Percentiles rank a stretch among this genome's conserved stretches.
Conservation (phyloP, 2,888 invertebrate species). For the Salticus scenicus region DNA sequence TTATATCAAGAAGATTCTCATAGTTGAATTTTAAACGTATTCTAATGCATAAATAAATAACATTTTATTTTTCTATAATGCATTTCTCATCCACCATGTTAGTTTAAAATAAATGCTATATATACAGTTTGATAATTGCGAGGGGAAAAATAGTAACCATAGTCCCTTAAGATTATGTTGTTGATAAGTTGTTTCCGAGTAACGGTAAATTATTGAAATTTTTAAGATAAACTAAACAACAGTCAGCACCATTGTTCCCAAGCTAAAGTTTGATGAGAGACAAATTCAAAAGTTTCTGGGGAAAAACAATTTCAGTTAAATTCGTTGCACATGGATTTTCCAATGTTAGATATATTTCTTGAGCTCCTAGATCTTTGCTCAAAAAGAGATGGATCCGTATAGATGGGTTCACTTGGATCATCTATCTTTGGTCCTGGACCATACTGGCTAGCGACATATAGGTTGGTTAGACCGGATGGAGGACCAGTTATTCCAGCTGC, state of each 20-base stretch:
- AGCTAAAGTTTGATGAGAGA: not conserved
- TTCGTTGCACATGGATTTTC: constrained; percentile 44
- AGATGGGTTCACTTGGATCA: constrained; percentile 94
- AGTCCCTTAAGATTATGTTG: not conserved
- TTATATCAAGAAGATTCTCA: too few relatives aligned
- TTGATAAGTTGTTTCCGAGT: not conserved
- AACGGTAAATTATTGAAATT: too few relatives aligned
- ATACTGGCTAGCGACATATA: constrained; percentile 61
- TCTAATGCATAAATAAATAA: too few relatives aligned
- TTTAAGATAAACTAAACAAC: constrained; percentile 5
- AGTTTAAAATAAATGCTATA: constrained; percentile 1
- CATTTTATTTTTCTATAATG: not conserved
- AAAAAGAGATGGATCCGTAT: constrained; percentile 92
- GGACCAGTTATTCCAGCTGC: constrained; percentile 59
- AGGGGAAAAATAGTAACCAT: not conserved
- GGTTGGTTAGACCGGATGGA: constrained; percentile 50
- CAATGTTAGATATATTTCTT: constrained; percentile 55
- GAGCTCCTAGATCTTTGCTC: constrained; percentile 79
- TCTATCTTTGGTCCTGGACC: constrained; percentile 79
- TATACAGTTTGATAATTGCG: not conserved
- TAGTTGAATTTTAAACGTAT: too few relatives aligned
- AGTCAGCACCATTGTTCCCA: not conserved
- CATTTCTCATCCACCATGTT: not conserved
- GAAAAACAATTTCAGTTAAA: constrained; percentile 33
- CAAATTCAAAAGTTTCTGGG: not conserved